phyloP scores from a whole-genome alignment of 1,140 invertebrate species.

The Dufourea novaeangliae region DNA sequence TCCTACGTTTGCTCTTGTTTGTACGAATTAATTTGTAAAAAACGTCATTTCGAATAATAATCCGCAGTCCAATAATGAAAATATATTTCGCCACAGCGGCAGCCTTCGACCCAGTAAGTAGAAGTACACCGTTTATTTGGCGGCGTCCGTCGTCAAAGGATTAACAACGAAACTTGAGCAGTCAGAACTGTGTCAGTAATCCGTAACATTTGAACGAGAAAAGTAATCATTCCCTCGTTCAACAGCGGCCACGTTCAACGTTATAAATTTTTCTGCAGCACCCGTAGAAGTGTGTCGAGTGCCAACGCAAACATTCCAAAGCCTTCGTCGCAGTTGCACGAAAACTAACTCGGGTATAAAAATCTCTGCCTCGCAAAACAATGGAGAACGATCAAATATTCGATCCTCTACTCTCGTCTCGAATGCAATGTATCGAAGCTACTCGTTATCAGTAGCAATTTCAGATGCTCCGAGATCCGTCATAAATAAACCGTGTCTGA shows the following conservation, averaged over 20 bases:
- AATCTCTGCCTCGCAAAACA: neutral
- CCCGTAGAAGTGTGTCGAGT: neutral
- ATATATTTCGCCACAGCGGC: too few species aligned
- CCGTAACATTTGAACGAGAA: too few species aligned
- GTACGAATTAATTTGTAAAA: too few species aligned
- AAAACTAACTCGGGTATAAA: neutral
- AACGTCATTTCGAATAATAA: too few species aligned
- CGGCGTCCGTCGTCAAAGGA: too few species aligned
- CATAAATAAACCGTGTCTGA: neutral
- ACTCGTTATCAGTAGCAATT: neutral
- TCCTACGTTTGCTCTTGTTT: too few species aligned
- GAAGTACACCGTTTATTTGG: too few species aligned
- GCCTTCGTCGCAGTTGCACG: neutral
- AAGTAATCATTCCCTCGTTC: neutral
- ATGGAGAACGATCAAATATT: neutral
- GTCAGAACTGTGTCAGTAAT: too few species aligned
- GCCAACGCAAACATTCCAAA: neutral
- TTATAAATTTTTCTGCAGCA: neutral
- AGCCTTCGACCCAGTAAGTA: too few species aligned
- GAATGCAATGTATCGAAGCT: constrained; percentile 1
- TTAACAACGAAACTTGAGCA: too few species aligned
- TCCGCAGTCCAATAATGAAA: too few species aligned
- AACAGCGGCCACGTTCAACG: neutral
- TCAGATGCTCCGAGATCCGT: neutral
- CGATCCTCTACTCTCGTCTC: neutral